These are phyloP conservation scores for Tetrax tetrax DNA, from an alignment of 2,113 vertebrate species.

Conservation along the genomic window DNA sequence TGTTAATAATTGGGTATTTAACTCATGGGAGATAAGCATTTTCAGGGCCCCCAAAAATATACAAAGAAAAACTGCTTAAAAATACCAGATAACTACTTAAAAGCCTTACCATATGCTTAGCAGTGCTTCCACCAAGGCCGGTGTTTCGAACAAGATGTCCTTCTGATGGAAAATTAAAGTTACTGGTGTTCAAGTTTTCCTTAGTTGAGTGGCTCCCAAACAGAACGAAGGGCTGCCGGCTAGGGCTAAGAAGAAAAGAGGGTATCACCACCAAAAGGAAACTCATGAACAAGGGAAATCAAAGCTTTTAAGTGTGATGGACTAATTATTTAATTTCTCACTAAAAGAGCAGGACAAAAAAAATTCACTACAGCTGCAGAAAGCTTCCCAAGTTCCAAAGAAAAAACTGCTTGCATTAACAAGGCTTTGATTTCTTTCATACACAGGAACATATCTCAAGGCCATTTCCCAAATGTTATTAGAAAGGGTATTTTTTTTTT, in stretches of 20 bases:
- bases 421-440: neutral
- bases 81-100: neutral
- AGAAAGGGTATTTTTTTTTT: neutral
- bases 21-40: neutral
- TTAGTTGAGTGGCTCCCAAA: constrained; percentile 90
- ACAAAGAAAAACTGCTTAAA: neutral
- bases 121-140: constrained; percentile 80
- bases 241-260: constrained; percentile 75
- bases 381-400: neutral
- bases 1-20: neutral
- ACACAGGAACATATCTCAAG: neutral
- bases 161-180: constrained; percentile 94
- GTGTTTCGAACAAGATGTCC: constrained; percentile 92
- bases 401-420: neutral
- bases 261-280: neutral
- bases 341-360: neutral
- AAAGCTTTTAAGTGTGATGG: neutral
- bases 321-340: neutral
- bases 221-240: constrained; percentile 88
- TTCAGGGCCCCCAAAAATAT: neutral
- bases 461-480: neutral
- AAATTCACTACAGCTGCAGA: neutral
- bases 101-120: constrained; percentile 90
- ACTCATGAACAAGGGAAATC: neutral
- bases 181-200: constrained; percentile 87